Base-by-base conservation (phyloP, 2,113 vertebrate genomes). In the Salminus brasiliensis region DNA sequence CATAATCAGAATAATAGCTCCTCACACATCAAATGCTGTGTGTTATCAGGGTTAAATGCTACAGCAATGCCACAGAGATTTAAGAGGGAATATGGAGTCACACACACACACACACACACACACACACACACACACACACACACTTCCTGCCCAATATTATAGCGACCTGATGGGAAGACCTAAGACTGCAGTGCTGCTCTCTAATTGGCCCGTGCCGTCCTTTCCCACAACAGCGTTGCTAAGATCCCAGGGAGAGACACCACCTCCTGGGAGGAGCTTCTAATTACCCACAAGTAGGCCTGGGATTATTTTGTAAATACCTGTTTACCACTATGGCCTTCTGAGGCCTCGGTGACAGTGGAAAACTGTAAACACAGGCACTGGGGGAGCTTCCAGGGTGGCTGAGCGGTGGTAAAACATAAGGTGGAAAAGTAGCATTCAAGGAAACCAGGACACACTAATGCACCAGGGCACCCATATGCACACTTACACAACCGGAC, bases 221-320 rank as follows among this genome's bases (percentile, higher is more conserved):
- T 62, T 73, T 80, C 81, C 75, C 71, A 52, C 47, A 25, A 73
- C 45, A 39, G 72, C 30, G 74, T 36, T 69, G 81, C 80, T 87
- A 86, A 66, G 73, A 76, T 81, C 87, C 88, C 81, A 83, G 77
- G 65, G 89, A 85, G 72, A 74, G 60, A 49, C 68, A 13, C 68
- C 89, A 82, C 71, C 91, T 79, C 88, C 4, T 73, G 90, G 87
- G 92, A 91, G 45, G 45, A 27, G 68, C 5, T 76, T 80, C 88
- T 93, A 93, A 93, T 93, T 91, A 91, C 89, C 84, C 81, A 79
- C 75, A 81, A 86, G 89, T 81, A 89, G 87, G 86, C 80, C 75
- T 84, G 91, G 92, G 93, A 94, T 93, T 93, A 92, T 92, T 93
- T 92, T 91, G 92, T 91, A 94, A 93, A 93, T 94, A 93, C 89